These are phyloP conservation scores for Morpho deidamia DNA, from an alignment of 2,888 invertebrate species.

Conservation along the genomic window DNA sequence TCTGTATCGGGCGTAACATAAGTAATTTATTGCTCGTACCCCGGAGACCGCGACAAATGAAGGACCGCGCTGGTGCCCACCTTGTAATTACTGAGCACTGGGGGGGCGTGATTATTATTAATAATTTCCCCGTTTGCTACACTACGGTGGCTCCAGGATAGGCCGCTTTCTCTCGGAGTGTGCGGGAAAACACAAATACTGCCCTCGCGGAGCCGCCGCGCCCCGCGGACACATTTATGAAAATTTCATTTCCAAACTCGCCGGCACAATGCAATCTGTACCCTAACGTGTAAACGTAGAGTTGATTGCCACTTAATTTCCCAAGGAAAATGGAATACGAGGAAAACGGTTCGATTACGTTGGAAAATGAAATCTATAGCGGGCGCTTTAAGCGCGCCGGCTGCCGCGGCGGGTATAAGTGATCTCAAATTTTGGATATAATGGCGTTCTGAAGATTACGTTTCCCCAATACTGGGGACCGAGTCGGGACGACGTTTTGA, in stretches of 20 bases:
- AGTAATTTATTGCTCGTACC: too few species aligned
- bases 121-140: conserved; percentile 59
- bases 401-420: conserved; percentile 38
- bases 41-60: too few species aligned
- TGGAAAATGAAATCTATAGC: conserved; percentile 50
- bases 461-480: conserved; percentile 60
- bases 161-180: conserved; percentile 50
- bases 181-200: conserved; percentile 63
- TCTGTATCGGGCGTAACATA: too few species aligned
- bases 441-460: conserved; percentile 71
- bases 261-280: conserved; percentile 56
- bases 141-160: conserved; percentile 47
- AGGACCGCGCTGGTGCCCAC: neutral
- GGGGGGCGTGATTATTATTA: conserved; percentile 57
- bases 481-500: conserved; percentile 36
- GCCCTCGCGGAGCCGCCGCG: conserved; percentile 31
- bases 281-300: conserved; percentile 56
- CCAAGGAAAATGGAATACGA: conserved; percentile 14
- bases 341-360: conserved; percentile 40
- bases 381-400: conserved; percentile 43
- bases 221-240: conserved; percentile 57
- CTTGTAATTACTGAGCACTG: conserved; percentile 34
- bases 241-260: conserved; percentile 73
- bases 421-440: conserved; percentile 66
- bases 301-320: conserved; percentile 60